These are phyloP conservation scores for Laspeyria flexula DNA, from an alignment of 2,888 invertebrate species.

Conservation along the genomic window DNA sequence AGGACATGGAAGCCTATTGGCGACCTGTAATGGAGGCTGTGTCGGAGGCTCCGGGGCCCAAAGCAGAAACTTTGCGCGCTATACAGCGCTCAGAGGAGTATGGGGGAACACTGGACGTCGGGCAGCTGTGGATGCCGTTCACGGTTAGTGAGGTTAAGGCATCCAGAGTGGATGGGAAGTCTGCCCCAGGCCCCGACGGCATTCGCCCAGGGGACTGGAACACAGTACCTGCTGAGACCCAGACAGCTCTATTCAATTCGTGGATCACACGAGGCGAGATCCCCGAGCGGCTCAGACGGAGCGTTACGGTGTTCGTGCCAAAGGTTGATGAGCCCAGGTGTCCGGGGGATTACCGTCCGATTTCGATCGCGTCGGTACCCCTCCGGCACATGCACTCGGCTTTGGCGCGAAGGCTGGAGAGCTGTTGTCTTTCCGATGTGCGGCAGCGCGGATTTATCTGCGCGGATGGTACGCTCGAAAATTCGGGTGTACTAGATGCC, in stretches of 20 bases:
- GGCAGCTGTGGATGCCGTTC: slow-evolving; percentile 11
- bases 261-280: slow-evolving; percentile 11
- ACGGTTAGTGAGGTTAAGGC: not conserved
- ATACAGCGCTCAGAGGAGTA: slow-evolving; percentile 5
- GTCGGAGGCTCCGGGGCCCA: slow-evolving; percentile 20
- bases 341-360: slow-evolving; percentile 41
- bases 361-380: slow-evolving; percentile 34
- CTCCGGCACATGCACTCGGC: slow-evolving; percentile 46
- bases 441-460: slow-evolving; percentile 38
- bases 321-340: slow-evolving; percentile 21
- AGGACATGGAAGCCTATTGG: slow-evolving; percentile 17
- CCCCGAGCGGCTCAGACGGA: slow-evolving; percentile 4
- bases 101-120: slow-evolving; percentile 4
- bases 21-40: slow-evolving; percentile 20
- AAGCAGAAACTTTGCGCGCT: not conserved
- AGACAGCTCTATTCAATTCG: slow-evolving; percentile 15
- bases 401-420: slow-evolving; percentile 34
- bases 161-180: slow-evolving; percentile 2
- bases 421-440: slow-evolving; percentile 20
- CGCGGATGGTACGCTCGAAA: slow-evolving; percentile 60
- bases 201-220: no score
- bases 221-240: slow-evolving; percentile 1
- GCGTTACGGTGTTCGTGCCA: slow-evolving; percentile 17
- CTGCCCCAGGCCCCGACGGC: slow-evolving; percentile 9
- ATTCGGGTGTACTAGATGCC: slow-evolving; percentile 28